Percentiles rank a stretch among this genome's conserved stretches.
These are phyloP conservation scores for Erebia palarica DNA, from an alignment of 2,888 invertebrate species.

Conservation along the genomic window DNA sequence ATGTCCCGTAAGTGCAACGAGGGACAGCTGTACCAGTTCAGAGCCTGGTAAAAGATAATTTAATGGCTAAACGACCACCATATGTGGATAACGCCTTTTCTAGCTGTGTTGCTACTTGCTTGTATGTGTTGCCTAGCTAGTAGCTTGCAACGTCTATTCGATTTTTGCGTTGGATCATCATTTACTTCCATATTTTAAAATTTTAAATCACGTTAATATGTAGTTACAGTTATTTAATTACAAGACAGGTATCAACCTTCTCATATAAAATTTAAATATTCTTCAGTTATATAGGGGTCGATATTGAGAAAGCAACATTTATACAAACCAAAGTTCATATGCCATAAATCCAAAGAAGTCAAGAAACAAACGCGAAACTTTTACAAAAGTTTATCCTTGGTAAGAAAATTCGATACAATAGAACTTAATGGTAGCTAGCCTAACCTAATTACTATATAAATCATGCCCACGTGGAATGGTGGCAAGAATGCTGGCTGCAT, in stretches of 20 bases:
- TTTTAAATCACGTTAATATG: too few relatives aligned
- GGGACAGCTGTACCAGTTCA: neutral
- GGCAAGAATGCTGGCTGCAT: too few relatives aligned
- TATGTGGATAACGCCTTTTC: conserved; percentile 2
- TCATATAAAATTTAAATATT: conserved; percentile 5
- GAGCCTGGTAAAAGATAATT: neutral
- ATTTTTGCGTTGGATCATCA: too few relatives aligned
- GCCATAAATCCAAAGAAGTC: conserved; percentile 9
- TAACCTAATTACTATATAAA: too few relatives aligned
- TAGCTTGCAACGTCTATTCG: neutral
- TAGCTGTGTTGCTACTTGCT: neutral
- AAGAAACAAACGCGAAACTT: conserved; percentile 1
- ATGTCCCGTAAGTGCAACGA: neutral
- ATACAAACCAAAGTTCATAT: neutral
- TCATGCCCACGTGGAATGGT: too few relatives aligned
- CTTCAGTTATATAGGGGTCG: neutral
- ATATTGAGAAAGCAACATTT: neutral
- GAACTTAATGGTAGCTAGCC: too few relatives aligned
- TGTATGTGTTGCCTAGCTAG: neutral
- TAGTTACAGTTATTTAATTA: too few relatives aligned
- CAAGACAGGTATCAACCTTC: neutral
- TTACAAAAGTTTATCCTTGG: conserved; percentile 1
- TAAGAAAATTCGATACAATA: conserved; percentile 5
- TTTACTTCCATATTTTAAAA: too few relatives aligned
- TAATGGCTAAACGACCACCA: neutral